Evolutionary conservation across 2,797 vertebrate genomes (phyloP).

Genomic region (Periophthalmus magnuspinnatus): DNA sequence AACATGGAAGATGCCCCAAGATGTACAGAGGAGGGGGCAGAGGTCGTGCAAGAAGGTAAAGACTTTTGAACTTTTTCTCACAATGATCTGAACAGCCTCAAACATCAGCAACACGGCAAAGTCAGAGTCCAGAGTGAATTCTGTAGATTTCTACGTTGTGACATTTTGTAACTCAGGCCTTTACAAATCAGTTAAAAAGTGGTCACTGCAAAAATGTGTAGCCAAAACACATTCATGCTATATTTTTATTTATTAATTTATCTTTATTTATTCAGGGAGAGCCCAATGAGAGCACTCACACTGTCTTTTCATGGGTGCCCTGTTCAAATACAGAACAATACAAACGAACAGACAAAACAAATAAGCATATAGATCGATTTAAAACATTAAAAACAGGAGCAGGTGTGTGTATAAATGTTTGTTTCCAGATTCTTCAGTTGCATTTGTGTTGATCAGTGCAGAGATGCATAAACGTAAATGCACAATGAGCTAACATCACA

Average conservation of each 20-base stretch:
- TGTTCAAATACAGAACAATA: no score
- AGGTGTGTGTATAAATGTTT: no score
- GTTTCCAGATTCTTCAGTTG: no score
- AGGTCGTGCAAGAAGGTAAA: conserved; percentile 50
- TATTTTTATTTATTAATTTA: no score
- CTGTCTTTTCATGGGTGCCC: no score
- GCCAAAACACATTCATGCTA: no score
- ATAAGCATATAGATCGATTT: not conserved
- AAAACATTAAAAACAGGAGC: no score
- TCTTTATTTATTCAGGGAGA: no score
- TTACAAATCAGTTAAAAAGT: not conserved
- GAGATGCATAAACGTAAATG: not conserved
- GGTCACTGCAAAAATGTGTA: not conserved
- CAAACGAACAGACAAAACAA: no score
- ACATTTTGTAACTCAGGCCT: not conserved
- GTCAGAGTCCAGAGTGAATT: not conserved
- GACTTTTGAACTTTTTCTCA: not conserved
- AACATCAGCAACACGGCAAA: not conserved
- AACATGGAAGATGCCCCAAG: conserved; percentile 53
- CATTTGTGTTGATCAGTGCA: not conserved
- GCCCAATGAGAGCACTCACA: no score
- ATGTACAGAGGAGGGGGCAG: conserved; percentile 26
- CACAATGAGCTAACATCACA: not conserved
- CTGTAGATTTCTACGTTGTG: not conserved
- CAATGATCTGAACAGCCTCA: not conserved